Evolutionary conservation across 2,797 vertebrate species (phyloP), one percentile per base, ranked within the genome.

Genomic region (Parambassis ranga): DNA sequence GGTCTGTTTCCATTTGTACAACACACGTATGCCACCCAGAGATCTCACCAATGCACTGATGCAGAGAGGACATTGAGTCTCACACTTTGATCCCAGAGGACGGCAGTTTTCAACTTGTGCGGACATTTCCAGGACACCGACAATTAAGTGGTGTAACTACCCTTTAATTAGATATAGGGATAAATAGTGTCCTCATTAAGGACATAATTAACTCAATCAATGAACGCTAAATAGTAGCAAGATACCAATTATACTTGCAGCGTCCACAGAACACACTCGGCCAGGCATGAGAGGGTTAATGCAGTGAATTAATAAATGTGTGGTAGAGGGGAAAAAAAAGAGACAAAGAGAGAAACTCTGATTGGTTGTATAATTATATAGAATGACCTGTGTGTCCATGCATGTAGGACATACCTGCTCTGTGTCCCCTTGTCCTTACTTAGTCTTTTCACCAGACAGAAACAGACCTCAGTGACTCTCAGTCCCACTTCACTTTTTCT

Each of bases 81-180:
- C 10, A 65, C 27, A 42, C 14, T 28, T 36, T 24, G 44, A 52
- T 80, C 66, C 57, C 71, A 22, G 4, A 65, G 64, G 77, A 65
- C 57, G 18, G 33, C 30, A 53, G 36, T 63, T 64, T 61, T 47
- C 43, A 69, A 63, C 63, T 38, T 26, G 24, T n/a, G 11, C 35
- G 26, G 68, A 71, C 75, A 71, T 63, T 86, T 81, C 81, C 71
- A 83, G 78, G 82, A 87, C 85, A 77, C 57, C 77, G 57, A 55
- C 72, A 74, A 83, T 89, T 81, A 90, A 83, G 67, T 72, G 81
- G 72, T 84, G 88, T 81, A 89, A 84, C 76, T 75, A 79, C 74
- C 72, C 77, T 89, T 90, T 90, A 88, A 90, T 90, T 88, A 88
- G 82, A 82, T 72, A 68, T 44, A 75, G 73, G 74, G 78, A 77